Percentiles rank a stretch among this genome's conserved stretches.
phyloP scores from a whole-genome alignment of 2,113 vertebrate genomes.

The Ptyas mucosa region DNA sequence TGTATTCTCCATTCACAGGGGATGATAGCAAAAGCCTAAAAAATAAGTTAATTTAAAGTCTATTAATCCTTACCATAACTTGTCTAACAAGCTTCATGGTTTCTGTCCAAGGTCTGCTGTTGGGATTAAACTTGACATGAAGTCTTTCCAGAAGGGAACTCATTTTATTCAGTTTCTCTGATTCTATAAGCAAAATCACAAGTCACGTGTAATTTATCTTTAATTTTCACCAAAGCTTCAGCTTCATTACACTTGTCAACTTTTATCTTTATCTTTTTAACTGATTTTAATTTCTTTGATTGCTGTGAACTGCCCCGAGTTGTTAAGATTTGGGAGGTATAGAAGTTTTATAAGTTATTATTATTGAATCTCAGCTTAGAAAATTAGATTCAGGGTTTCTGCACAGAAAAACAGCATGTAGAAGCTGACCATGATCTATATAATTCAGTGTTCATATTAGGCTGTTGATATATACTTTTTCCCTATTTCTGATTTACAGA shows the following conservation, averaged over 20 bases:
- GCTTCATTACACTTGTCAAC: neutral
- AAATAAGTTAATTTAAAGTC: neutral
- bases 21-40: neutral
- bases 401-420: neutral
- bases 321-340: neutral
- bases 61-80: constrained; percentile 83
- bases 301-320: neutral
- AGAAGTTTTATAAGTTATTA: neutral
- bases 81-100: constrained; percentile 94
- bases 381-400: rapidly evolving
- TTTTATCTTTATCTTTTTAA: neutral
- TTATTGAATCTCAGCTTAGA: neutral
- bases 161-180: constrained; percentile 80
- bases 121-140: constrained; percentile 90
- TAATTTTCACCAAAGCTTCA: neutral
- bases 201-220: neutral
- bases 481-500: neutral
- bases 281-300: neutral
- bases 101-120: constrained; percentile 91
- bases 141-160: constrained; percentile 87
- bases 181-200: constrained; percentile 57
- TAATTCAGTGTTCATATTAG: neutral
- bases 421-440: neutral
- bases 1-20: neutral
- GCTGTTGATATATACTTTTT: neutral